Evolutionary conservation across 1,140 invertebrate species (phyloP).

Genomic region (Ceratosolen solmsi): DNA sequence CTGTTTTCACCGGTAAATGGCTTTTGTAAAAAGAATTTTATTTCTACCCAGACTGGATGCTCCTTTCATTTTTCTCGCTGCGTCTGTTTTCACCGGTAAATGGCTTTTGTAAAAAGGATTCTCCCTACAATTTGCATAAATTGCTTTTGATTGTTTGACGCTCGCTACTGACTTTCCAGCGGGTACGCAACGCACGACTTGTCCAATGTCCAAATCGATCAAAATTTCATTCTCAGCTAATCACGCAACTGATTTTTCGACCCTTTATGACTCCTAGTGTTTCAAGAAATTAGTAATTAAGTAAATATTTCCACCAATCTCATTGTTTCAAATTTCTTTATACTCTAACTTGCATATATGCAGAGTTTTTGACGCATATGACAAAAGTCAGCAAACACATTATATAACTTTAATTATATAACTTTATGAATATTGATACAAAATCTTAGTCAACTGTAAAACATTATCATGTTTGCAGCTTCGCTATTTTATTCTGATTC

Average conservation of each 20-base stretch:
- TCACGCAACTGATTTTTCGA: background rate
- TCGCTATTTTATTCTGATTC: too few species aligned
- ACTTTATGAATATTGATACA: background rate
- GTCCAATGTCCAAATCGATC: too few species aligned
- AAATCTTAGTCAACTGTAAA: background rate
- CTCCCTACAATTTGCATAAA: constrained; percentile 18
- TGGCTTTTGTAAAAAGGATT: background rate
- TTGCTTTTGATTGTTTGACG: constrained; percentile 21
- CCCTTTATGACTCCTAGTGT: too few species aligned
- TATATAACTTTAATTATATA: too few species aligned
- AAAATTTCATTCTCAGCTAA: background rate
- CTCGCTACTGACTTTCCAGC: background rate
- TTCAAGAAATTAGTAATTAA: too few species aligned
- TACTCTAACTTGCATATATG: too few species aligned
- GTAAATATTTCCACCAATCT: too few species aligned
- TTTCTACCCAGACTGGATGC: background rate
- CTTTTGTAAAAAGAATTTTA: too few species aligned
- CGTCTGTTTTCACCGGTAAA: constrained; percentile 8
- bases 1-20: constrained; percentile 3
- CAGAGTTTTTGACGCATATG: too few species aligned
- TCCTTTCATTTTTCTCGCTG: background rate
- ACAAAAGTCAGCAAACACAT: too few species aligned
- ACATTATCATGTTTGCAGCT: background rate
- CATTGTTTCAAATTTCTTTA: too few species aligned
- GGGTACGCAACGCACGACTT: background rate